Percentiles rank a stretch among this genome's conserved stretches.
Evolutionary conservation across 2,888 invertebrate genomes (phyloP).

Genomic region (Leucoma salicis): DNA sequence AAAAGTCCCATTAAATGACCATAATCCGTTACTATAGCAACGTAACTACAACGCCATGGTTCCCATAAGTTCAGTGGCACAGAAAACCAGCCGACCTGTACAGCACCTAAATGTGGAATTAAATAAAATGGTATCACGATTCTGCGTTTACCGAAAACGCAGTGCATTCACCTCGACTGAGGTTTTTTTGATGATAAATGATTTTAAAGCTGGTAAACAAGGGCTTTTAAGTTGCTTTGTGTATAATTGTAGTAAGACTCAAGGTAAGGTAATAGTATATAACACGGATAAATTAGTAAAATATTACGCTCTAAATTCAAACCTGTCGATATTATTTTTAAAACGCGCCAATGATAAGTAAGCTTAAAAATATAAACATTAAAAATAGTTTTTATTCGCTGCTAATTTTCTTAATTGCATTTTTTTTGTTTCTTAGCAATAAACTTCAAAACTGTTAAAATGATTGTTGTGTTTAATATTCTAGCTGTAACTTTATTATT

Average conservation of each 20-base stretch:
- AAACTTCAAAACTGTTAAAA: neutral
- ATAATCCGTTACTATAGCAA: constrained; percentile 3
- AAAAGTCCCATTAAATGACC: neutral
- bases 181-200: constrained; percentile 13
- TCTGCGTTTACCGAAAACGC: constrained; percentile 12
- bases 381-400: neutral
- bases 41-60: constrained; percentile 3
- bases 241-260: too few species aligned
- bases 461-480: too few species aligned
- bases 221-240: too few species aligned
- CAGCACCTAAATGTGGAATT: constrained; percentile 1
- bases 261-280: too few species aligned
- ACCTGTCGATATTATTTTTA: neutral
- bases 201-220: neutral
- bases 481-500: constrained; percentile 6
- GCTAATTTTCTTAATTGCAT: neutral
- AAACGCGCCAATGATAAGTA: neutral
- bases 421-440: neutral
- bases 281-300: neutral
- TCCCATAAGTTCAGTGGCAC: constrained; percentile 15
- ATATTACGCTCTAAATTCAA: neutral
- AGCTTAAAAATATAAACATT: neutral
- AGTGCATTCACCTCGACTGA: constrained; percentile 22
- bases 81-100: constrained; percentile 11
- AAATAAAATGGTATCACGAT: constrained; percentile 21